Percentiles rank a stretch among this genome's conserved stretches.
phyloP scores from a whole-genome alignment of 2,113 vertebrate genomes.

The Argyrosomus japonicus region DNA sequence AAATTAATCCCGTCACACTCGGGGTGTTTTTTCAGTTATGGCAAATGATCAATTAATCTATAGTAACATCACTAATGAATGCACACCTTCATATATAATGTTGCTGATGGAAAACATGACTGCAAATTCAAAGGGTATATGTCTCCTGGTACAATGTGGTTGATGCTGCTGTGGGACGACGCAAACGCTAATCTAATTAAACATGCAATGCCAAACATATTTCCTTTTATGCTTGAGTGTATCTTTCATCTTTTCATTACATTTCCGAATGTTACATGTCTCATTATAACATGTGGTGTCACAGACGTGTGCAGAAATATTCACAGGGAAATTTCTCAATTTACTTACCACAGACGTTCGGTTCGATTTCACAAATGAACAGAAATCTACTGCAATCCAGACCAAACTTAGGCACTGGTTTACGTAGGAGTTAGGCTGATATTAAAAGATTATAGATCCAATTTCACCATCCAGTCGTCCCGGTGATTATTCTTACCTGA shows the following conservation, averaged over 20 bases:
- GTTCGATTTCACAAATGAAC: not conserved
- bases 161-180: not conserved
- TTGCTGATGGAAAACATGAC: constrained; percentile 32
- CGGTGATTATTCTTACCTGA: not conserved
- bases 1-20: constrained; percentile 35
- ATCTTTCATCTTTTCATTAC: constrained; percentile 5
- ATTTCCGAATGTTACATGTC: not conserved
- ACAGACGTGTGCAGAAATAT: not conserved
- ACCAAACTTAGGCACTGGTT: not conserved
- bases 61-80: constrained; percentile 26
- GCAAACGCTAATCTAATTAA: constrained; percentile 18
- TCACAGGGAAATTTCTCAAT: not conserved
- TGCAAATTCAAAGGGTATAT: not conserved
- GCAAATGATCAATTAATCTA: constrained; percentile 53
- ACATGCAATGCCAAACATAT: constrained; percentile 3
- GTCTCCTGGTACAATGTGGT: not conserved
- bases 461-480: not conserved
- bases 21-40: constrained; percentile 45
- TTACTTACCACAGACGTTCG: not conserved
- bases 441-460: not conserved
- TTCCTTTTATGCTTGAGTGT: not conserved
- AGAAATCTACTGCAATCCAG: constrained; percentile 2
- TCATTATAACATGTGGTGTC: not conserved
- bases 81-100: constrained; percentile 2
- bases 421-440: not conserved